Conservation (phyloP, 1,140 invertebrate species). For the Camponotus floridanus region DNA sequence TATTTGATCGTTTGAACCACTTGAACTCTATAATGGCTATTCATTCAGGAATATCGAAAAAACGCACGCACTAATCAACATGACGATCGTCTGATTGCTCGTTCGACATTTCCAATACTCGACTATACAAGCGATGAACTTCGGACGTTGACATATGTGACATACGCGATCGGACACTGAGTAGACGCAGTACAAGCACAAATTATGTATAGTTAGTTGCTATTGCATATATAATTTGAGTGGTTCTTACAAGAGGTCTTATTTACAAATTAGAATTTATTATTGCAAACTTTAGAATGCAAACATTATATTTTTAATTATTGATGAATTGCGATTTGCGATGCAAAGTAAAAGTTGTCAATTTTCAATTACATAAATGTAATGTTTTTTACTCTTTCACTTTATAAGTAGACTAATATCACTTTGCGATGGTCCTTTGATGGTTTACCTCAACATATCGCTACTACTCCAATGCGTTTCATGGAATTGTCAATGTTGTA, state of each 20-base stretch:
- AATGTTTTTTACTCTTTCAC: conserved; percentile 22
- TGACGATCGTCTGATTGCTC: conserved; percentile 37
- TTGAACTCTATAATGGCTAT: conserved; percentile 29
- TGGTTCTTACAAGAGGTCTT: conserved; percentile 22
- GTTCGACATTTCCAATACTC: conserved; percentile 35
- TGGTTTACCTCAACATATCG: conserved; percentile 9
- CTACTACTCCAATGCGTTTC: conserved; percentile 18
- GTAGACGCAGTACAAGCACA: conserved; percentile 24
- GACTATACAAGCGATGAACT: conserved; percentile 16
- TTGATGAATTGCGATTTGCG: conserved; percentile 28
- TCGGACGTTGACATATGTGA: conserved; percentile 28
- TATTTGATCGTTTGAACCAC: background rate
- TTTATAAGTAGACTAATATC: conserved; percentile 30
- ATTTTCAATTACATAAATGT: conserved; percentile 19
- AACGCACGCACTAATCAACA: conserved; percentile 40
- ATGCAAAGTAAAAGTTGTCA: conserved; percentile 34
- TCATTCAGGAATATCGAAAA: conserved; percentile 33
- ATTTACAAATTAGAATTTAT: background rate
- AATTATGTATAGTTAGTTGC: conserved; percentile 51
- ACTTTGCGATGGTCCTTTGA: conserved; percentile 2
- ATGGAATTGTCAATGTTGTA: conserved; percentile 34
- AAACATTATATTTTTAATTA: conserved; percentile 45
- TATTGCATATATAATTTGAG: background rate
- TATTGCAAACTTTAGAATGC: background rate
- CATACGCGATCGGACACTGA: conserved; percentile 17